Base-by-base conservation (phyloP, 1,140 invertebrate species). In the Magallana angulata region DNA sequence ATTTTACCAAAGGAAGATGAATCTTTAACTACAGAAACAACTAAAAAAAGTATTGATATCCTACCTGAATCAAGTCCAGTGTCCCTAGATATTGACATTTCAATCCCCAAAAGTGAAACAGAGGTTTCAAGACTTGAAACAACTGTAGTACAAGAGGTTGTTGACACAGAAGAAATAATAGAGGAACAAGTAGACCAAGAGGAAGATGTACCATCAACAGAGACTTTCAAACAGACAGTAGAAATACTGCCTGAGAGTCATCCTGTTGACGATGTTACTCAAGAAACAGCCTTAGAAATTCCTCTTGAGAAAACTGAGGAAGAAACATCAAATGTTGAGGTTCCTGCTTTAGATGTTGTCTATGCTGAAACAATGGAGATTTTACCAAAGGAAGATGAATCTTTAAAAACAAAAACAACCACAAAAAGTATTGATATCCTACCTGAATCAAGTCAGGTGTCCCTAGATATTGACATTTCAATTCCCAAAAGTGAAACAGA, bases 141-240 rank as follows among this genome's bases (percentile, higher is more conserved):
- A 18, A 88, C 87, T 2, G 56, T 57, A 57, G 81, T 80, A 36
- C 57, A 71, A 80, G 86, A 88, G 18, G 71, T 71, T 14, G 68
- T 89, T n/a, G 84, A 88, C 60, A 84, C 85, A n/a, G 80, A 84
- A 48, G 64, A 58, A 16, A 64, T 62, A 30, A 57, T 57, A 59
- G 57, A 57, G n/a, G 81, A 82, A 56, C 8, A 48, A 12, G 18
- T 56, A 60, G 82, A 87, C 4, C 48, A 58, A 76, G 18, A 64
- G 36, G 82, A 84, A 14, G 86, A 57, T 48, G 12, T 62, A 64
- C 56, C 30, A 57, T 60, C 80, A 48, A 57, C 16, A 18, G 85
- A 87, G 57, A 59, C 82, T 16, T 84, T 59, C 86, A 84, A 76
- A 80, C 62, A 87, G 56, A 71, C 87, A 30, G 71, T 87, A 14